A percentile compares a stretch with the other conserved stretches of the same genome.
Evolutionary conservation across 2,888 invertebrate species (phyloP).

Genomic region (Lasius fuliginosus): DNA sequence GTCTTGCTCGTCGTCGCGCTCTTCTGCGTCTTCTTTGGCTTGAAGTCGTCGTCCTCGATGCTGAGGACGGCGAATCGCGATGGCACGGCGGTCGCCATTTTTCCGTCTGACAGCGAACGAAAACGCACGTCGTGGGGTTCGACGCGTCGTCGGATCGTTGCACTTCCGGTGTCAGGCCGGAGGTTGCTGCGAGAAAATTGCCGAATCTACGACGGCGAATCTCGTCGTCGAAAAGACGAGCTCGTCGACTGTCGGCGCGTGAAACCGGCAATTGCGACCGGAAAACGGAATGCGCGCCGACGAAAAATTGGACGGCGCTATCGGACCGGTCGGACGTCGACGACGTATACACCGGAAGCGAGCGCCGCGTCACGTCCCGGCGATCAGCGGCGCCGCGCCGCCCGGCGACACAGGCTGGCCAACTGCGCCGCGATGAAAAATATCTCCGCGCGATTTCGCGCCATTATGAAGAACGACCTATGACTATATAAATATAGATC

Average conservation of each 20-base stretch:
- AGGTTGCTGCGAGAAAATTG: background rate
- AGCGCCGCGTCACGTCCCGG: constrained; percentile 65
- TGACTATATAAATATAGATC: constrained; percentile 2
- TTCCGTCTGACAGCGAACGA: constrained; percentile 49
- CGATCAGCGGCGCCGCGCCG: constrained; percentile 58
- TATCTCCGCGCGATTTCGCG: background rate
- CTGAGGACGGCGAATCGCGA: constrained; percentile 92
- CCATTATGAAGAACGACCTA: background rate
- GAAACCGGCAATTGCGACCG: background rate
- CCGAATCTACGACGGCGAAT: background rate
- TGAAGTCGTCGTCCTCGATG: constrained; percentile 91
- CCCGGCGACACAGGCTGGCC: constrained; percentile 76
- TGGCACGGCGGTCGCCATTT: constrained; percentile 90
- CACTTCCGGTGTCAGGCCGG: constrained; percentile 67
- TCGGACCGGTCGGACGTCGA: constrained; percentile 67
- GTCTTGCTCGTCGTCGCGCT: constrained; percentile 74
- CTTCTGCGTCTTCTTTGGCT: constrained; percentile 86
- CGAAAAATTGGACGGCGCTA: constrained; percentile 72
- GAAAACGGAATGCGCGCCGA: constrained; percentile 44
- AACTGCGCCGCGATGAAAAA: constrained; percentile 62
- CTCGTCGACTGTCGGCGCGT: background rate
- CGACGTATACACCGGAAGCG: constrained; percentile 75
- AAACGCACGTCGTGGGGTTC: constrained; percentile 36
- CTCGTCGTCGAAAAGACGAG: background rate
- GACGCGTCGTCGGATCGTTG: constrained; percentile 62